Evolutionary conservation across 2,888 invertebrate genomes (phyloP).

Genomic region (Prenolepis imparis): DNA sequence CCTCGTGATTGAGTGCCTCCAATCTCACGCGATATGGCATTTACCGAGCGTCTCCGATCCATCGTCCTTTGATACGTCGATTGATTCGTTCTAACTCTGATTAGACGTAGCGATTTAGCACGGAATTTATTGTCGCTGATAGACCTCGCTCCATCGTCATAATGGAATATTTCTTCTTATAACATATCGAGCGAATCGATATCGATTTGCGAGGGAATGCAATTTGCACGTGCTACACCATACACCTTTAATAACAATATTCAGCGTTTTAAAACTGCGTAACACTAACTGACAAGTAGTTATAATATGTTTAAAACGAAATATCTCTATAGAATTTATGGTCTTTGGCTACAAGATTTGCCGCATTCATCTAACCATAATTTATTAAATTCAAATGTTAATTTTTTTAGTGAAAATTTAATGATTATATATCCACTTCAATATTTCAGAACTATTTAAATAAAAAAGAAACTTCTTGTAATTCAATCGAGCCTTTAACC

Average conservation of each 20-base stretch:
- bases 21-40: constrained; percentile 55
- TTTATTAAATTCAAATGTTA: not conserved
- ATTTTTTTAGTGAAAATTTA: not conserved
- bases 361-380: not conserved
- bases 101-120: constrained; percentile 53
- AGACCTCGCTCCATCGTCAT: constrained; percentile 27
- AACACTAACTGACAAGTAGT: not conserved
- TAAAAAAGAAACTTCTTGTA: not conserved
- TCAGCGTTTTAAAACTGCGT: not conserved
- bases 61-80: constrained; percentile 52
- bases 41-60: constrained; percentile 46
- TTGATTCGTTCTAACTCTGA: constrained; percentile 52
- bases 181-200: constrained; percentile 21
- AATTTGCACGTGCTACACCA: constrained; percentile 33
- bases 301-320: not conserved
- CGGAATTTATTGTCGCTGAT: constrained; percentile 53
- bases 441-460: constrained; percentile 11
- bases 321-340: not conserved
- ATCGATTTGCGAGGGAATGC: constrained; percentile 8
- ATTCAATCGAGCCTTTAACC: not conserved
- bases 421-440: not conserved
- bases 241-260: constrained; percentile 32
- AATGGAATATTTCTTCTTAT: constrained; percentile 42
- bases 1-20: constrained; percentile 34
- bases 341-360: constrained; percentile 5